Evolutionary conservation across 2,888 invertebrate species (phyloP).

Genomic region (Pseudolycoriella hygida): DNA sequence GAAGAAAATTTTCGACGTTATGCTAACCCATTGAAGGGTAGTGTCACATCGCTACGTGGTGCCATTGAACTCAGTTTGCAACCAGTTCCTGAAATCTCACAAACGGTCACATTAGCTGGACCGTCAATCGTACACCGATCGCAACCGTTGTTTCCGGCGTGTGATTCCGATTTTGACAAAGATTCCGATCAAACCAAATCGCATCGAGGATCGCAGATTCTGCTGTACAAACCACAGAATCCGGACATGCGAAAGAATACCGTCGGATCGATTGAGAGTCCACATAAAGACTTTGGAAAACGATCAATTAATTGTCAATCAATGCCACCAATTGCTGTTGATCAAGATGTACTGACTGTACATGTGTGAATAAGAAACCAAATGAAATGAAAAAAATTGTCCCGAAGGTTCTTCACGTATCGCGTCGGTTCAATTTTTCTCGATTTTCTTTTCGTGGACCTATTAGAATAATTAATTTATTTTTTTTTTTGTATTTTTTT

Average conservation of each 20-base stretch:
- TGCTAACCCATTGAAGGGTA: conserved; percentile 57
- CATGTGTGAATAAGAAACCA: conserved; percentile 29
- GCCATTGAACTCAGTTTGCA: conserved; percentile 32
- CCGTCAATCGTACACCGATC: conserved; percentile 23
- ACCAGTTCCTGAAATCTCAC: conserved; percentile 23
- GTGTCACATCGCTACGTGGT: conserved; percentile 34
- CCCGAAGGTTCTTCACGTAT: too few relatives aligned
- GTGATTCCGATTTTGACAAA: conserved; percentile 25
- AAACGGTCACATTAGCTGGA: conserved; percentile 27
- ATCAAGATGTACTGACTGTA: conserved; percentile 35
- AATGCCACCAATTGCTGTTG: conserved; percentile 21
- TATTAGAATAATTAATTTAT: not conserved
- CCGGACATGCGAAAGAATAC: conserved; percentile 72
- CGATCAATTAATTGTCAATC: conserved; percentile 42
- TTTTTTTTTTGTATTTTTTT: not conserved
- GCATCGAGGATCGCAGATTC: conserved; percentile 41
- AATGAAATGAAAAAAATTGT: too few relatives aligned
- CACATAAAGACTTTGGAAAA: conserved; percentile 59
- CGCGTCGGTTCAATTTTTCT: not conserved
- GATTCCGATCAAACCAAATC: conserved; percentile 21
- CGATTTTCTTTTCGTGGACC: not conserved
- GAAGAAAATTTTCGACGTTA: conserved; percentile 75
- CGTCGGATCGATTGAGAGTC: conserved; percentile 36
- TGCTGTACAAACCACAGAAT: conserved; percentile 70
- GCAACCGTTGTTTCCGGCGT: conserved; percentile 27